phyloP scores from a whole-genome alignment of 2,888 invertebrate genomes.

The Erebia ligea region DNA sequence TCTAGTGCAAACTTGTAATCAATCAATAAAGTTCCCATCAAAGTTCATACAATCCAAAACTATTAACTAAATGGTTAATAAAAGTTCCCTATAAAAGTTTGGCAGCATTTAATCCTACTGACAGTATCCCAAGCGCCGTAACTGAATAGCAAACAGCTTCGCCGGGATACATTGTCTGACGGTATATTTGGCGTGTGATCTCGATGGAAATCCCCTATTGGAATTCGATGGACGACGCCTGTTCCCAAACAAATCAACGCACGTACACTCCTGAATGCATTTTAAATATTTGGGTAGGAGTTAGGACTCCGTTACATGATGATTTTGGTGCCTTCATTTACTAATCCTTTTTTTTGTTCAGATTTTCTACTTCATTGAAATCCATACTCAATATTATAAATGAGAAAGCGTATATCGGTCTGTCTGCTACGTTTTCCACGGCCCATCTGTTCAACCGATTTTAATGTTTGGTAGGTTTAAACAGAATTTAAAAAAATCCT shows the following conservation, averaged over 20 bases:
- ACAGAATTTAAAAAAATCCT: too few relatives aligned
- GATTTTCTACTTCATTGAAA: not conserved
- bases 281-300: conserved; percentile 31
- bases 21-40: not conserved
- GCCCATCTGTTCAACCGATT: too few relatives aligned
- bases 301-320: not conserved
- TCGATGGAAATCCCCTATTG: conserved; percentile 58
- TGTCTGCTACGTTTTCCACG: too few relatives aligned
- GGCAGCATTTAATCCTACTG: conserved; percentile 10
- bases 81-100: not conserved
- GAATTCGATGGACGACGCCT: conserved; percentile 50
- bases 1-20: not conserved
- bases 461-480: too few relatives aligned
- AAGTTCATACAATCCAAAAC: not conserved
- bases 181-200: conserved; percentile 27
- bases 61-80: not conserved
- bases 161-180: conserved; percentile 21
- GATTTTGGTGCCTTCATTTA: not conserved
- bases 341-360: not conserved
- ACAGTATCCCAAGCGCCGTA: conserved; percentile 1
- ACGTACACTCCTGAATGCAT: conserved; percentile 32
- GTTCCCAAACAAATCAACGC: conserved; percentile 52
- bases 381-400: not conserved
- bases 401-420: too few relatives aligned
- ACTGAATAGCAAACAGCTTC: conserved; percentile 18